phyloP scores from a whole-genome alignment of 2,797 vertebrate species.

The Sebastes trivittatus region DNA sequence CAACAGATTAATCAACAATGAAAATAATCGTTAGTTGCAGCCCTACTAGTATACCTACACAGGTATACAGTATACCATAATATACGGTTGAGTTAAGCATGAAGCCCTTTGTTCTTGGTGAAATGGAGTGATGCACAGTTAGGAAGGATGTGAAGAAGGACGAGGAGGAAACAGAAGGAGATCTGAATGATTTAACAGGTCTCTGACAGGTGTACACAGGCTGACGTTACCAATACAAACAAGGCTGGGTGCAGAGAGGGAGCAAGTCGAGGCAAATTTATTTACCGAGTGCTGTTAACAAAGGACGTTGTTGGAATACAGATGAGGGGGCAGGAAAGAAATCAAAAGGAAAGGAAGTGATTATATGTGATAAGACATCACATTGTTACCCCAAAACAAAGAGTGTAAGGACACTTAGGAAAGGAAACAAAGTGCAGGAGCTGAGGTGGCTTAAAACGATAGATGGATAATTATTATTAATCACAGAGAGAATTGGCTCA shows the following conservation, averaged over 20 bases:
- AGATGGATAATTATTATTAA: not conserved
- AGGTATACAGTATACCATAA: not conserved
- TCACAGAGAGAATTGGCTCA: not conserved
- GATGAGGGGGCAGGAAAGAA: not conserved
- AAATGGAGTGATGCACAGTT: not conserved
- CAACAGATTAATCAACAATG: too few relatives aligned
- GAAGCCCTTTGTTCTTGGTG: not conserved
- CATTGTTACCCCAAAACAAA: not conserved
- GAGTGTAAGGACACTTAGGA: not conserved
- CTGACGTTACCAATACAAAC: not conserved
- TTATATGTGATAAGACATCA: not conserved
- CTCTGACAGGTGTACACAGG: too few relatives aligned
- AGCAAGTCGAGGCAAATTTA: not conserved
- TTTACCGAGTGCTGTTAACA: not conserved
- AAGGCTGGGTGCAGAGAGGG: not conserved
- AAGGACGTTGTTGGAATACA: not conserved
- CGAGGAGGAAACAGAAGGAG: not conserved
- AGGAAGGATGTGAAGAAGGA: not conserved
- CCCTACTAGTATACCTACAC: too few relatives aligned
- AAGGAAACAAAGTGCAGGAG: not conserved
- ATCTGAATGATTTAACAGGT: too few relatives aligned
- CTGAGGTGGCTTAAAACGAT: not conserved
- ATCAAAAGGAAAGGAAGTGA: not conserved
- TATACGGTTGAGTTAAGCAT: not conserved
- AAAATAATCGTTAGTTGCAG: too few relatives aligned